Base-by-base conservation (phyloP, 2,888 invertebrate species). In the Thyatira batis region DNA sequence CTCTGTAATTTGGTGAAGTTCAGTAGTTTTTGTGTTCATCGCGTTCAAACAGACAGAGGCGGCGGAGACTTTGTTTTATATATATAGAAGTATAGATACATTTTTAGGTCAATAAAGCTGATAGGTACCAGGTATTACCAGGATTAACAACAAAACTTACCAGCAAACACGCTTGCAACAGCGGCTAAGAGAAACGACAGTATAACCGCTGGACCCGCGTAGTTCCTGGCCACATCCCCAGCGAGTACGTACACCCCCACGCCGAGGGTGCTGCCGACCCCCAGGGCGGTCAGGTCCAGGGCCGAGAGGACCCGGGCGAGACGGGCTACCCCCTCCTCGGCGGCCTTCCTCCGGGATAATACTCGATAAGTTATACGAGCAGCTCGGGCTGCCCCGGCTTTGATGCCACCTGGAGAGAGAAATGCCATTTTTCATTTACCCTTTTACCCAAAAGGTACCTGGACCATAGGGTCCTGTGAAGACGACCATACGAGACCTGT, bases 181-280 rank as follows among this genome's bases (percentile, higher is more conserved):
- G 97, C 98, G 0, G 98, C 98, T 51, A 98, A 93, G n/a, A 97
- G 88, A 76, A 98, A 98, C 1, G 97, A 97, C 20, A 98, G 80
- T 25, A 96, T 93, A 0, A 98, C 97, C 0, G 97, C 96, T 0
- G 98, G 98, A 0, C 98, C 98, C 0, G 97, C 96, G 51, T 94
- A 94, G 57, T 93, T 93, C 83, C 95, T 96, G 4, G 97, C 95
- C 1, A 97, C 97, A 59, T 95, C 94, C 0, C 97, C 97, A 21
- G 97, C 97, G 51, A 98, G 82, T 20, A 98, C 97, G 78, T 98
- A 98, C 43, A 98, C 96, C 0, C 98, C 98, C 2, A 98, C 97
- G 0, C 98, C 98, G 11, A 98, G 93, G 0, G 96, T 97, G 60
- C 96, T 95, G 39, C 97, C 97, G 21, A 97, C 94, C 0, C 95